Evolutionary conservation across 2,888 invertebrate species (phyloP), one percentile per base, ranked within the genome.

Genomic region (Anthoptus insignis): DNA sequence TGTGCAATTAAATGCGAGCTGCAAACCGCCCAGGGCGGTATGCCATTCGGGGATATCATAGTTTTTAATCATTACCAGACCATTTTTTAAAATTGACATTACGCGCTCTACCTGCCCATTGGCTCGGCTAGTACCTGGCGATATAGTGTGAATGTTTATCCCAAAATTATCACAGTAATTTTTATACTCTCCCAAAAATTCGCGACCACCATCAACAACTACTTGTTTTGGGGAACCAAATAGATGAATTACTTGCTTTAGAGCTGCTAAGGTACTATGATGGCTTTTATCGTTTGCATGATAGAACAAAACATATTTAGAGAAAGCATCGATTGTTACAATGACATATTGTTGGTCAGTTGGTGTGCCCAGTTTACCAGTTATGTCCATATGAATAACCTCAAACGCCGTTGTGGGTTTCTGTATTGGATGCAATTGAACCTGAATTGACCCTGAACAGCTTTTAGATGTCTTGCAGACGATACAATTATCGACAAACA

Each of bases 1-100:
- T 2, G 74, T 74, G 60, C 77, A 77, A 42, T 76, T 75, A 1
- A 77, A 9, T 3, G 77, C 75, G 0, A 76, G 59, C 47, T 74
- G 74, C 0, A 77, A 52, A 3, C 24, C 52, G 6, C 70, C 74
- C 0, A 76, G 27, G 1, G 70, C 67, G 0, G 65, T 72, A 2
- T 72, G 71, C 75, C 76, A 76, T 11, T 37, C 37, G 3, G 13
- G 13, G 4, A 71, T 73, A 27, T 76, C 73, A 57, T 73, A 74
- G 54, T 75, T 77, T 54, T 73, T 72, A 0, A 76, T 72, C 49
- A 76, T 74, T 0, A 50, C 49, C 6, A 76, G 27, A 2, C 59
- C 69, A 39, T 73, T 76, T 42, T 73, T 73, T 9, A 76, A 52
- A 0, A 71, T 76, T 0, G 61, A 58, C 52, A 52, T 52, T 8